Percentiles rank a stretch among this genome's conserved stretches.
phyloP scores from a whole-genome alignment of 1,140 invertebrate species.

The Anadara kagoshimensis region DNA sequence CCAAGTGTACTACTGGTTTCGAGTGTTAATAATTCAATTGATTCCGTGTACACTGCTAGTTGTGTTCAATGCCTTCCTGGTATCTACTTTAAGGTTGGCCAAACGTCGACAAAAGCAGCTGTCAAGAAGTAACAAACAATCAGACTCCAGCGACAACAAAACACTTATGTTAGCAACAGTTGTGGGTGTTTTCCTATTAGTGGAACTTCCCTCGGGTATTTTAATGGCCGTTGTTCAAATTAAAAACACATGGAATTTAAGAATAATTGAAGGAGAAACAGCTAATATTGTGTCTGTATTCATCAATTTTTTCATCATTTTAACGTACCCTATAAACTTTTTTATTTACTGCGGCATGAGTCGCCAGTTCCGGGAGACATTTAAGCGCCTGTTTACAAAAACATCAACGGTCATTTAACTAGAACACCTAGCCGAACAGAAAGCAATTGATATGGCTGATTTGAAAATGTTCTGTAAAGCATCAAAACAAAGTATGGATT shows the following conservation, averaged over 20 bases:
- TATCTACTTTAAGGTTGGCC: conserved; percentile 88
- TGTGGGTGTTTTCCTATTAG: conserved; percentile 91
- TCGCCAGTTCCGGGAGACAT: too few relatives aligned
- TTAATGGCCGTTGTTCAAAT: conserved; percentile 88
- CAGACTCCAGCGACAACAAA: conserved; percentile 93
- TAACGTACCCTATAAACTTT: conserved; percentile 95
- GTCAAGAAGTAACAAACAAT: conserved; percentile 88
- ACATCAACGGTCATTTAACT: too few relatives aligned
- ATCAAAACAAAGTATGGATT: too few relatives aligned
- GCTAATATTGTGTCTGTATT: conserved; percentile 67
- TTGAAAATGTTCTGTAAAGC: too few relatives aligned
- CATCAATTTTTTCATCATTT: conserved; percentile 91
- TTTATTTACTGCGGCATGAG: conserved; percentile 97
- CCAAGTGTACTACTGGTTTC: conserved; percentile 86
- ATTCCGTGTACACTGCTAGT: conserved; percentile 91
- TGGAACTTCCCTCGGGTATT: conserved; percentile 90
- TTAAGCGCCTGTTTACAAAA: too few relatives aligned
- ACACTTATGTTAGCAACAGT: conserved; percentile 96
- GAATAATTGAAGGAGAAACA: conserved; percentile 41
- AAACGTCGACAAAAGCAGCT: conserved; percentile 85
- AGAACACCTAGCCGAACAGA: too few relatives aligned
- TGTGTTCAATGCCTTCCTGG: conserved; percentile 91
- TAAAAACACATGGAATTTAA: conserved; percentile 77
- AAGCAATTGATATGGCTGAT: too few relatives aligned
- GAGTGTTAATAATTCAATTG: conserved; percentile 94